These are phyloP conservation scores for Eupithecia inturbata DNA, from an alignment of 2,888 invertebrate genomes.

Conservation along the genomic window DNA sequence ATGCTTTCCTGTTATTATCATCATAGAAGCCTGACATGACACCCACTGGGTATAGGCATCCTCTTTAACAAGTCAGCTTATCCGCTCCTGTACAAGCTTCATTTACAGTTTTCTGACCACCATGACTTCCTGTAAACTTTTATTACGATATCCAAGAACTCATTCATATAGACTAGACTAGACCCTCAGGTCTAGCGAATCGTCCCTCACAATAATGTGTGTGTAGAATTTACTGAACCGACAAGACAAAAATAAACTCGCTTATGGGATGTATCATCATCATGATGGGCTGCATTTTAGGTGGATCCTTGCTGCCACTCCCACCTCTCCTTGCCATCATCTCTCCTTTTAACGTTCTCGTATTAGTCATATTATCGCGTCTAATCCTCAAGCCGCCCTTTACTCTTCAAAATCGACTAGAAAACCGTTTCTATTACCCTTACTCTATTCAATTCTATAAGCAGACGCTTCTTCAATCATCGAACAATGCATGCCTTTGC, in stretches of 20 bases:
- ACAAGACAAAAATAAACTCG: neutral
- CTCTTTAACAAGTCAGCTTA: neutral
- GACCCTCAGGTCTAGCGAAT: neutral
- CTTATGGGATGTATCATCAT: neutral
- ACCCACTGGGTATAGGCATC: neutral
- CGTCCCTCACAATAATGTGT: neutral
- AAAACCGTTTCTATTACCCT: slow-evolving; percentile 8
- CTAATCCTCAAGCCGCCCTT: neutral
- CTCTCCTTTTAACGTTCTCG: no score
- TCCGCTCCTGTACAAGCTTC: neutral
- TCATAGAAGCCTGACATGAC: neutral
- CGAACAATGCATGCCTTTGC: slow-evolving; percentile 43
- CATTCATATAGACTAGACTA: no score
- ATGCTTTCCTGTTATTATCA: neutral
- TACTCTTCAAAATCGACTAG: neutral
- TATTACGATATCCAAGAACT: neutral
- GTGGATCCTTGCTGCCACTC: neutral
- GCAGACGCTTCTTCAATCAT: slow-evolving; percentile 44
- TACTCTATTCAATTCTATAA: neutral
- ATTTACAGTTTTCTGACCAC: neutral
- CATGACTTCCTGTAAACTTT: neutral
- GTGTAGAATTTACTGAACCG: neutral
- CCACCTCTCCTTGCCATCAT: neutral
- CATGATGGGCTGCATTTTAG: neutral
- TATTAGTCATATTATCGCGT: no score